Conservation (phyloP, 2,113 vertebrate genomes). For the Channa maculata region DNA sequence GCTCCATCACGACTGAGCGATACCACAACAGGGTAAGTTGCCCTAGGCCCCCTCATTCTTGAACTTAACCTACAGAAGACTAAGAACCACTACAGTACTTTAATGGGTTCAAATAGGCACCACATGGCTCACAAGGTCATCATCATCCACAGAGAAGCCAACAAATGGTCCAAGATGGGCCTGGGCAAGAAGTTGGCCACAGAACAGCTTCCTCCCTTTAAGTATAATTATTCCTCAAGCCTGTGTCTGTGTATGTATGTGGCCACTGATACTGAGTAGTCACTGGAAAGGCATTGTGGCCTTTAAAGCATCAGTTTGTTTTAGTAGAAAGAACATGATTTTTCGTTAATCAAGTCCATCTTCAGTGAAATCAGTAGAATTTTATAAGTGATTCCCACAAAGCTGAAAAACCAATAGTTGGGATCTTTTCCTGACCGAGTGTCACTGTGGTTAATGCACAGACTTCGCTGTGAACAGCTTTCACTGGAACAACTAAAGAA, state of each 20-base stretch:
- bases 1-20: conserved; percentile 2
- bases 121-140: conserved; percentile 66
- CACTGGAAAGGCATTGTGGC: no score
- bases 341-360: no score
- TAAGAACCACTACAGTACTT: conserved; percentile 46
- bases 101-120: conserved; percentile 62
- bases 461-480: no score
- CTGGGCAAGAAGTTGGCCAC: conserved; percentile 58
- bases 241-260: conserved; percentile 5
- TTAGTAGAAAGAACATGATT: no score
- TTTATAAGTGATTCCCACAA: no score
- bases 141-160: conserved; percentile 52
- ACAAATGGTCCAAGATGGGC: conserved; percentile 70
- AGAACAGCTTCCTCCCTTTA: conserved; percentile 66
- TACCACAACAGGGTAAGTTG: background rate
- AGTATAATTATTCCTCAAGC: conserved; percentile 61
- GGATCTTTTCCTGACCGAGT: no score
- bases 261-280: no score
- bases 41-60: background rate
- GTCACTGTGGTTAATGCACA: no score
- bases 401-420: no score
- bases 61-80: conserved; percentile 37
- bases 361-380: no score
- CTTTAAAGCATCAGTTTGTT: no score
- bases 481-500: no score